Evolutionary conservation across 2,888 invertebrate species (phyloP).

Genomic region (Cynaeus angustus): DNA sequence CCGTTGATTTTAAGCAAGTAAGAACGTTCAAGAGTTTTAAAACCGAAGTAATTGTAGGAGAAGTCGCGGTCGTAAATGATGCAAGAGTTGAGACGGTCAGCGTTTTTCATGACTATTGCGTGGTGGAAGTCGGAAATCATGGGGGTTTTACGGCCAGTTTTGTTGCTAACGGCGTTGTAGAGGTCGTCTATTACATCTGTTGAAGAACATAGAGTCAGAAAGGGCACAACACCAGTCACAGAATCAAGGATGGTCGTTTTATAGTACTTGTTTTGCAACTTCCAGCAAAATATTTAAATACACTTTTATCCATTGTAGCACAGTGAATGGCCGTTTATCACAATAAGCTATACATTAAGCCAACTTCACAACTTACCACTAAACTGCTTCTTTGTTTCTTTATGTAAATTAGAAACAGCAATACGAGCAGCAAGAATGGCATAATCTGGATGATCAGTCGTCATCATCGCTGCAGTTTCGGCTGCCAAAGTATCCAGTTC

Average conservation of each 20-base stretch:
- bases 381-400: conserved; percentile 96
- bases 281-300: no score
- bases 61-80: conserved; percentile 98
- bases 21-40: conserved; percentile 97
- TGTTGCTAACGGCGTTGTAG: conserved; percentile 83
- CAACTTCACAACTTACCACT: conserved; percentile 77
- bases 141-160: conserved; percentile 82
- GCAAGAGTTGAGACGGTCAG: conserved; percentile 93
- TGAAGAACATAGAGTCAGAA: background rate
- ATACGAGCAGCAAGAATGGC: conserved; percentile 88
- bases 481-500: conserved; percentile 98
- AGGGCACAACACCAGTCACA: background rate
- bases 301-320: no score
- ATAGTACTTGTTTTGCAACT: no score
- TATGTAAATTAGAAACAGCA: conserved; percentile 97
- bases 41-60: conserved; percentile 98
- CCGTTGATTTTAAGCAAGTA: conserved; percentile 94
- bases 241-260: background rate
- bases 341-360: no score
- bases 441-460: conserved; percentile 98
- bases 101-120: conserved; percentile 87
- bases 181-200: conserved; percentile 93
- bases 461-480: conserved; percentile 98
- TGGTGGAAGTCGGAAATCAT: conserved; percentile 91
- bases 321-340: no score